These are phyloP conservation scores for Myrmophylax atrothorax DNA, from an alignment of 2,113 vertebrate genomes.

Conservation along the genomic window DNA sequence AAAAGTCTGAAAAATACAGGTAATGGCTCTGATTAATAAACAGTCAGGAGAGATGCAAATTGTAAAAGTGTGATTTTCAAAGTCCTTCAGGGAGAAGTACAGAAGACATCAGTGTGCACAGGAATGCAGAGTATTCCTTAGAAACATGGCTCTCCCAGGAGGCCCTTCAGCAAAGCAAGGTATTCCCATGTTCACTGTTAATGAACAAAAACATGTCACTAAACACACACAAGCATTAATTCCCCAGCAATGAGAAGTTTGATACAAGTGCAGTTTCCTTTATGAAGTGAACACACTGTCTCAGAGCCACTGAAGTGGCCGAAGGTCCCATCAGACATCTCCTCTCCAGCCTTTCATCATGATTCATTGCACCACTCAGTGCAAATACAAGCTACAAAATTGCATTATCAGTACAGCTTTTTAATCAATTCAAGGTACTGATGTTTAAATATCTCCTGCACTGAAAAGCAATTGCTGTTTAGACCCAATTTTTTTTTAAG, in stretches of 20 bases:
- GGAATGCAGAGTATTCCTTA: neutral
- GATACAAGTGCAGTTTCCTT: neutral
- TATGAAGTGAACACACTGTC: neutral
- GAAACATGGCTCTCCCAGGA: neutral
- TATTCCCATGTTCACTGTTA: neutral
- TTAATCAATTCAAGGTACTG: slow-evolving; percentile 51
- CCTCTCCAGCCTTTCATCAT: slow-evolving; percentile 15
- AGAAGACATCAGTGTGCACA: neutral
- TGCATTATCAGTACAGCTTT: slow-evolving; percentile 22
- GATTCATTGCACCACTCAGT: neutral
- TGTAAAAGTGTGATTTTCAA: neutral
- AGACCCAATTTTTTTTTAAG: neutral
- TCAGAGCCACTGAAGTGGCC: neutral
- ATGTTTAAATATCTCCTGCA: slow-evolving; percentile 47
- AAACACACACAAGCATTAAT: neutral
- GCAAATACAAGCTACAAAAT: slow-evolving; percentile 21
- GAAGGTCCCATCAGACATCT: neutral
- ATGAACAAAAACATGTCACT: neutral
- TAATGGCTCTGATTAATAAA: neutral
- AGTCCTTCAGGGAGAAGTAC: neutral
- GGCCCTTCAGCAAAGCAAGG: neutral
- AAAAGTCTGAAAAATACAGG: neutral
- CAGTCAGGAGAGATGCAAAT: neutral
- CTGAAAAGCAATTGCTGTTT: slow-evolving; percentile 37
- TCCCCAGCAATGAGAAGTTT: neutral